Base-by-base conservation (phyloP, 1,140 invertebrate species). In the Oscheius sp. region DNA sequence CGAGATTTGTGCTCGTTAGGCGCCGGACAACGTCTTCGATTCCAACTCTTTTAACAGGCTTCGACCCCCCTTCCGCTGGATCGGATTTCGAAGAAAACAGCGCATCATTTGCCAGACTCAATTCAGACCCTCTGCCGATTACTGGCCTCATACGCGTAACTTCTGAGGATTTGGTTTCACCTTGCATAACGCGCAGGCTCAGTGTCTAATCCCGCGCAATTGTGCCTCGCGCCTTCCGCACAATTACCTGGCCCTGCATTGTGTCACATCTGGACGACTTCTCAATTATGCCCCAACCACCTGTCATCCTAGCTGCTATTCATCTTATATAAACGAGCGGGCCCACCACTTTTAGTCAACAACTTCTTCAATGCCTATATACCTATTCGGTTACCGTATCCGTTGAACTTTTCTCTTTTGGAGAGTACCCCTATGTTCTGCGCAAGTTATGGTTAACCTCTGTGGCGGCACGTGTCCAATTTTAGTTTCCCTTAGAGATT, bases 231-330 rank as follows among this genome's bases (percentile, higher is more conserved):
- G 49, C 49, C 49, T 55, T 55, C 49, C 49, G 49, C 49, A 55
- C 49, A 55, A 55, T 55, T 55, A 55, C 49, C 49, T 55, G 49
- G 49, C 49, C n/a, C n/a, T 55, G 49, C 49, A 55, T 55, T 55
- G 23, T 55, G 23, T 23, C 49, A 23, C 49, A 55, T 55, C 49
- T 55, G 49, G 49, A 55, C 23, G 49, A 55, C 49, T 55, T 55
- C 49, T 55, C 49, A 55, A 55, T 55, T 55, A 55, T 55, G 49
- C 49, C 23, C 23, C 7, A 20, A 55, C 49, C 49, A 55, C 49
- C 49, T 55, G 49, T 23, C 23, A 55, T 26, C 4, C 15, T 55
- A 23, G 49, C 7, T 42, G 15, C 7, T 55, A 55, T 55, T 55
- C 7, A 20, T 55, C 23, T 26, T 13, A 23, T 23, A 26, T 55